Percentiles rank a stretch among this genome's conserved stretches.
phyloP scores from a whole-genome alignment of 2,888 invertebrate species.

The Dorcus parallelipipedus region DNA sequence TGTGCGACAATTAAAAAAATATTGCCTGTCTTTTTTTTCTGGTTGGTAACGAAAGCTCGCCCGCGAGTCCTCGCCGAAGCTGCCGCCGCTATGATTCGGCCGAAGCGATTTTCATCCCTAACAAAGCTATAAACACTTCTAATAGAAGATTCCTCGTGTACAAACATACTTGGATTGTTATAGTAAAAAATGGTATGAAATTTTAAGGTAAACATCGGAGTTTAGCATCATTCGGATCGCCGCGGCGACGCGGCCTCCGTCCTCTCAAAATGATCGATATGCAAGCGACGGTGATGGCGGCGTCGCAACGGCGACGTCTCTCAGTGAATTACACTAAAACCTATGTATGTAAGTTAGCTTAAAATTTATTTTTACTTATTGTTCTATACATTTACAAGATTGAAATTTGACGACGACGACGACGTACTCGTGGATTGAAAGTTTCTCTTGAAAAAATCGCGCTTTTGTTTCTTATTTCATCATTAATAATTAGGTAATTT shows the following conservation, averaged over 20 bases:
- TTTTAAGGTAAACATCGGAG: conserved; percentile 30
- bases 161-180: conserved; percentile 40
- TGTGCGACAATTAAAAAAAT: too few species aligned
- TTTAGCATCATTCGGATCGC: conserved; percentile 6
- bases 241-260: background rate
- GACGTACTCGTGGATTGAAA: conserved; percentile 8
- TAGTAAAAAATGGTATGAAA: conserved; percentile 46
- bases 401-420: background rate
- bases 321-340: conserved; percentile 22
- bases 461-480: conserved; percentile 1
- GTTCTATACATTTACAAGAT: conserved; percentile 37
- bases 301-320: conserved; percentile 4
- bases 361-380: conserved; percentile 27
- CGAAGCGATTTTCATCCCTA: conserved; percentile 14
- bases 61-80: too few species aligned
- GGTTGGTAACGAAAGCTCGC: too few species aligned
- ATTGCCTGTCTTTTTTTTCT: too few species aligned
- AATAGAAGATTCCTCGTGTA: conserved; percentile 37
- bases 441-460: conserved; percentile 8
- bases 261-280: background rate
- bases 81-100: too few species aligned
- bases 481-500: conserved; percentile 1
- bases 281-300: background rate
- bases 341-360: conserved; percentile 22
- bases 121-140: conserved; percentile 33